Conservation (phyloP, 1,140 invertebrate species). For the Probaryconus sp. region DNA sequence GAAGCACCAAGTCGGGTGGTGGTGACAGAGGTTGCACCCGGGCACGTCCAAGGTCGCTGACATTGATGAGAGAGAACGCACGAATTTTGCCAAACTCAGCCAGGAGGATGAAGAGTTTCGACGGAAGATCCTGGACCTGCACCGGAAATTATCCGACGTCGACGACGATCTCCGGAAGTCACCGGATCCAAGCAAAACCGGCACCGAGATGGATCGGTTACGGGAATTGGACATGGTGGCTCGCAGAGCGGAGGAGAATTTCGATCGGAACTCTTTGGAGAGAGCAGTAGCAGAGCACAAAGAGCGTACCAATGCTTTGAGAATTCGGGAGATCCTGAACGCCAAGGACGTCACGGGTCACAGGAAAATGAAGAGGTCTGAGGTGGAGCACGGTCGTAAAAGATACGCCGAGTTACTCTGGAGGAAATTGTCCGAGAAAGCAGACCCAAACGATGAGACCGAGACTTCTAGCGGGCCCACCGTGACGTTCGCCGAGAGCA, state of each 20-base stretch:
- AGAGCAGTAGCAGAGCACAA: constrained; percentile 31
- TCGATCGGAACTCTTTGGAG: constrained; percentile 38
- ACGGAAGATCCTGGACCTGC: constrained; percentile 73
- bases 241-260: constrained; percentile 65
- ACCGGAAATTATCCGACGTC: constrained; percentile 73
- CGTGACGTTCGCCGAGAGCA: constrained; percentile 60
- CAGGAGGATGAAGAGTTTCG: constrained; percentile 74
- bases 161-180: constrained; percentile 58
- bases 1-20: constrained; percentile 75
- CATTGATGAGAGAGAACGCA: constrained; percentile 60
- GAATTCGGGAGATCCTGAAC: constrained; percentile 25
- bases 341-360: constrained; percentile 3
- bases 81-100: constrained; percentile 69
- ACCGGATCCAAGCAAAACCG: neutral
- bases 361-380: constrained; percentile 39
- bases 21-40: constrained; percentile 75
- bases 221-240: constrained; percentile 65
- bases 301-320: constrained; percentile 32
- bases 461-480: constrained; percentile 31
- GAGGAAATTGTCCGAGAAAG: constrained; percentile 59
- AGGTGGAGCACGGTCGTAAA: constrained; percentile 52
- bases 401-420: constrained; percentile 60
- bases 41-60: constrained; percentile 62
- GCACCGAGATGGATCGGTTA: constrained; percentile 47
- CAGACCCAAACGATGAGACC: constrained; percentile 58